Conservation (phyloP, 2,888 invertebrate species). For the Pterostichus madidus region DNA sequence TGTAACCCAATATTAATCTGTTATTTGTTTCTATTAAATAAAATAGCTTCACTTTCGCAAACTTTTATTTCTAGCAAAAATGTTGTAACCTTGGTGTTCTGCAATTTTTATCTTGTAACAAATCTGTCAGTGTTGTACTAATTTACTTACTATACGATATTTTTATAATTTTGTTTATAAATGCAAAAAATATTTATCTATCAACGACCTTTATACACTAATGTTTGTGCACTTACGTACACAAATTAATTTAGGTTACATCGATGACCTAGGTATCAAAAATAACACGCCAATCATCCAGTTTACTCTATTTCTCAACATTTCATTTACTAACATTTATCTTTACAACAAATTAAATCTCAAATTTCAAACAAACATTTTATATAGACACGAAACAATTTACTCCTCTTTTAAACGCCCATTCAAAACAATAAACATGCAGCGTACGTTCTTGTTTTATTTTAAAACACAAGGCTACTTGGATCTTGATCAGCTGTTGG, state of each 20-base stretch:
- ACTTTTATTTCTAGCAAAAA: too few relatives aligned
- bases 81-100: too few relatives aligned
- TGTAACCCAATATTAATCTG: too few relatives aligned
- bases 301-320: not conserved
- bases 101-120: too few relatives aligned
- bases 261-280: constrained; percentile 21
- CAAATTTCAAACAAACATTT: not conserved
- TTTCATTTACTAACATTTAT: not conserved
- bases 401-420: not conserved
- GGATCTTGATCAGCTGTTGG: constrained; percentile 45
- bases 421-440: constrained; percentile 37
- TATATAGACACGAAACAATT: not conserved
- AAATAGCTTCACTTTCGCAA: too few relatives aligned
- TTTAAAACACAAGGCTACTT: constrained; percentile 9
- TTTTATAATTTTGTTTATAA: constrained; percentile 23
- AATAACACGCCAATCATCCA: not conserved
- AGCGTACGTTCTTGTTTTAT: constrained; percentile 20
- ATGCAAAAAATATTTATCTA: constrained; percentile 28
- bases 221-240: not conserved
- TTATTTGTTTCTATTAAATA: too few relatives aligned
- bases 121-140: not conserved
- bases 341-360: constrained; percentile 6
- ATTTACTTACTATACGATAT: not conserved
- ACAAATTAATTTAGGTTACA: constrained; percentile 12
- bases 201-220: constrained; percentile 7